Base-by-base conservation (phyloP, 2,113 vertebrate genomes). In the Bothrops jararaca region DNA sequence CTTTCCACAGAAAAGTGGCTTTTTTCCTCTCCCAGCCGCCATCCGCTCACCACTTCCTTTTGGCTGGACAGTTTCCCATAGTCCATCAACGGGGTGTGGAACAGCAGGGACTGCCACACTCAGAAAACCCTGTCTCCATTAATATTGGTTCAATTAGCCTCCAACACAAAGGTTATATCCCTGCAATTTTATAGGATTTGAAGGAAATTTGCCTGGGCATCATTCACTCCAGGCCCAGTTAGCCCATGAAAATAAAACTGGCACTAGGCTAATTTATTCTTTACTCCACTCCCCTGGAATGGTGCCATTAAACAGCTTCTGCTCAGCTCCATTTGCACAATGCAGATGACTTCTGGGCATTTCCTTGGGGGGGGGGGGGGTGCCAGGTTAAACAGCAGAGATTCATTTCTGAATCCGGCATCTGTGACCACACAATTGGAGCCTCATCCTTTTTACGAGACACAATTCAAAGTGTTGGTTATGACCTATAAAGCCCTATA, bases 181-280 rank as follows among this genome's bases (percentile, higher is more conserved):
- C 89, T 69, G 74, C 57, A 5, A 39, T 93, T 94, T n/a, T 23
- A 29, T 92, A 86, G 57, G 13, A 92, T 93, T 94, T 60, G 80
- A 92, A 4, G n/a, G 85, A 53, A 54, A 88, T 29, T 94, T 91
- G 50, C 45, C 58, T 54, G 9, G 57, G 50, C 11, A 60, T 22
- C 26, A 54, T 88, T 92, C 92, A 80, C 87, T 86, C 45, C 45
- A 4, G 29, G 0, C 2, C 56, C 86, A 80, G 2, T 80, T 90
- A 95, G n/a, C 53, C 5, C 8, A 53, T 48, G 85, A 34, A 90
- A 92, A 89, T 93, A 91, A 89, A 93, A 54, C 45, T 64, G 90
- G 86, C 54, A 53, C 88, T 2, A 60, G 29, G 50, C 29, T 7
- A 20, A 86, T 15, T 53, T 4, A 54, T 0, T 29, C 26, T 39